A percentile compares a stretch with the other conserved stretches of the same genome.
Conservation (phyloP, 2,797 vertebrate species). For the Macroramphosus scolopax region DNA sequence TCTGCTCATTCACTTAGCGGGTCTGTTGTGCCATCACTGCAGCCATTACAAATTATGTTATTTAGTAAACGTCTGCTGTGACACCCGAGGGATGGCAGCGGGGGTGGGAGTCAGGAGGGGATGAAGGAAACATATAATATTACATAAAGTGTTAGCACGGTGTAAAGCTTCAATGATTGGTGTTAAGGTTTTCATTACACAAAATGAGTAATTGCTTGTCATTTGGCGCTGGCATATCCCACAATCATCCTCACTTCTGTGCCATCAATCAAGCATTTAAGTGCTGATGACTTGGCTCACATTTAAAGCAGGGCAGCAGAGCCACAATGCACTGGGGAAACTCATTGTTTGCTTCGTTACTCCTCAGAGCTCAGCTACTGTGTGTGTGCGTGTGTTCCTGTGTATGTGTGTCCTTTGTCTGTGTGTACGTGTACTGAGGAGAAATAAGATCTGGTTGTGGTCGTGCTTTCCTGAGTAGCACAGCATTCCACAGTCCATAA, state of each 20-base stretch:
- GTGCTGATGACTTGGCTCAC: constrained; percentile 77
- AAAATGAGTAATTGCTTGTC: constrained; percentile 85
- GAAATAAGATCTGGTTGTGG: constrained; percentile 53
- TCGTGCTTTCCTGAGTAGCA: constrained; percentile 54
- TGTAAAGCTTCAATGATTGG: constrained; percentile 80
- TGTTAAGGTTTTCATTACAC: constrained; percentile 85
- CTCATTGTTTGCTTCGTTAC: constrained; percentile 78
- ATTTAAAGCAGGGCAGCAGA: constrained; percentile 73
- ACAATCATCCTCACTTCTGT: constrained; percentile 80
- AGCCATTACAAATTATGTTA: constrained; percentile 84
- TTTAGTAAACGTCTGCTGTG: constrained; percentile 80
- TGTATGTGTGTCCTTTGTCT: constrained; percentile 35
- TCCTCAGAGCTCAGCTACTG: constrained; percentile 57
- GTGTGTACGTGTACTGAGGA: constrained; percentile 35
- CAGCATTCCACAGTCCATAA: constrained; percentile 56
- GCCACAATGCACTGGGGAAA: constrained; percentile 71
- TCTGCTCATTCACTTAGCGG: constrained; percentile 70
- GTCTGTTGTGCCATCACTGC: constrained; percentile 73
- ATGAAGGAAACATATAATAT: constrained; percentile 79
- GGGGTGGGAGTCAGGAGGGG: constrained; percentile 55
- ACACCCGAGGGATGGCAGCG: constrained; percentile 73
- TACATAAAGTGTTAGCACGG: constrained; percentile 79
- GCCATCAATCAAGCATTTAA: constrained; percentile 84
- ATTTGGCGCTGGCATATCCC: constrained; percentile 80
- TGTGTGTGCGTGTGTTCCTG: constrained; percentile 12